Conservation (phyloP, 2,797 vertebrate species). For the Lithobates sylvaticus region DNA sequence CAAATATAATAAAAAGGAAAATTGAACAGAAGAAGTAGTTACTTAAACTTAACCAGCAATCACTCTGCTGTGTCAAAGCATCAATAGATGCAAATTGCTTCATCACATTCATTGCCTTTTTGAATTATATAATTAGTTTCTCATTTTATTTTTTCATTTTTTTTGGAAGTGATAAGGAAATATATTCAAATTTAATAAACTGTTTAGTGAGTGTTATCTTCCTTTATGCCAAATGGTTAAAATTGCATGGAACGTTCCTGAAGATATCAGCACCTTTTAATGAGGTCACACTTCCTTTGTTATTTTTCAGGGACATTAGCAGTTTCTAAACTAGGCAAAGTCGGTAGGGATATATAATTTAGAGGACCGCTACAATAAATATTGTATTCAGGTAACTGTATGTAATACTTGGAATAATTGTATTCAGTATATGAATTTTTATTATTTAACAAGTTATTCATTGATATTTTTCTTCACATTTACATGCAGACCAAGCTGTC, state of each 20-base stretch:
- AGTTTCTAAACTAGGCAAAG: not conserved
- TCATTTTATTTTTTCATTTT: constrained; percentile 28
- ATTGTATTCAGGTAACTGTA: not conserved
- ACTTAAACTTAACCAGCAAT: constrained; percentile 26
- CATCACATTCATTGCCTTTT: constrained; percentile 34
- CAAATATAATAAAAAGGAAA: constrained; percentile 28
- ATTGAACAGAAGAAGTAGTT: constrained; percentile 16
- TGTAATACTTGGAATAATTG: not conserved
- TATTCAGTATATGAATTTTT: not conserved
- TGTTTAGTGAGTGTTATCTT: not conserved
- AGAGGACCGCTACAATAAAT: not conserved
- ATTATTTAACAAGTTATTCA: no score
- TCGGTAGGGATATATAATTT: not conserved
- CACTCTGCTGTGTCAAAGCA: constrained; percentile 16
- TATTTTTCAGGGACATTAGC: not conserved
- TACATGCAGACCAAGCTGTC: no score
- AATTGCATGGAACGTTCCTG: not conserved
- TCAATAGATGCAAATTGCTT: constrained; percentile 32
- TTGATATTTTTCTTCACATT: no score
- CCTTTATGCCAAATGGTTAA: not conserved
- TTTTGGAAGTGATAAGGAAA: constrained; percentile 36
- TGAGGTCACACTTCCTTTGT: not conserved
- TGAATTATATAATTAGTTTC: constrained; percentile 19
- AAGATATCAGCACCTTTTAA: not conserved
- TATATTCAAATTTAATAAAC: constrained; percentile 12